These are phyloP conservation scores for Lateolabrax maculatus DNA, from an alignment of 2,797 vertebrate genomes.

Conservation along the genomic window DNA sequence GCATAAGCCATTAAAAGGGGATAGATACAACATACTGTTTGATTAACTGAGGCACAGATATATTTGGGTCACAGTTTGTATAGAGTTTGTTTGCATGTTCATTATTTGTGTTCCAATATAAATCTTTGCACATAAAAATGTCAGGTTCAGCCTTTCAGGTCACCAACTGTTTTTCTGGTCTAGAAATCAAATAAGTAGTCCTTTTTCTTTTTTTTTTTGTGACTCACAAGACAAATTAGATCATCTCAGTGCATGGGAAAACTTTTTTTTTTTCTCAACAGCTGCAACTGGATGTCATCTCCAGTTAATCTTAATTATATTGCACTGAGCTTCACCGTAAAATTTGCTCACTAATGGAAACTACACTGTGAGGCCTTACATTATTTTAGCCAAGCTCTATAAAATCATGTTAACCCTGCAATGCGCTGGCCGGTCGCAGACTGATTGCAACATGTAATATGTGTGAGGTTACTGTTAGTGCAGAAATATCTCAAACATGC, in stretches of 20 bases:
- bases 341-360: conserved; percentile 52
- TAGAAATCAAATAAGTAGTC: conserved; percentile 17
- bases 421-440: conserved; percentile 40
- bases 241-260: conserved; percentile 33
- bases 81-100: not conserved
- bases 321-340: conserved; percentile 32
- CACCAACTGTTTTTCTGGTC: conserved; percentile 12
- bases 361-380: conserved; percentile 7
- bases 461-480: conserved; percentile 30
- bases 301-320: conserved; percentile 60
- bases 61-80: not conserved
- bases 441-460: conserved; percentile 24
- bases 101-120: not conserved
- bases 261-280: conserved; percentile 12
- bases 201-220: too few species aligned
- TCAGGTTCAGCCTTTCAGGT: not conserved
- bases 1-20: not conserved
- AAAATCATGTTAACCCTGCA: conserved; percentile 40
- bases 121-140: not conserved
- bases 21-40: too few species aligned
- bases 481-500: conserved; percentile 34
- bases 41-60: not conserved
- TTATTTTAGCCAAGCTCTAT: conserved; percentile 50
- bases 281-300: conserved; percentile 42
- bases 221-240: conserved; percentile 51